A percentile compares a stretch with the other conserved stretches of the same genome.
Evolutionary conservation across 2,797 vertebrate genomes (phyloP).

Genomic region (Falco concolor): DNA sequence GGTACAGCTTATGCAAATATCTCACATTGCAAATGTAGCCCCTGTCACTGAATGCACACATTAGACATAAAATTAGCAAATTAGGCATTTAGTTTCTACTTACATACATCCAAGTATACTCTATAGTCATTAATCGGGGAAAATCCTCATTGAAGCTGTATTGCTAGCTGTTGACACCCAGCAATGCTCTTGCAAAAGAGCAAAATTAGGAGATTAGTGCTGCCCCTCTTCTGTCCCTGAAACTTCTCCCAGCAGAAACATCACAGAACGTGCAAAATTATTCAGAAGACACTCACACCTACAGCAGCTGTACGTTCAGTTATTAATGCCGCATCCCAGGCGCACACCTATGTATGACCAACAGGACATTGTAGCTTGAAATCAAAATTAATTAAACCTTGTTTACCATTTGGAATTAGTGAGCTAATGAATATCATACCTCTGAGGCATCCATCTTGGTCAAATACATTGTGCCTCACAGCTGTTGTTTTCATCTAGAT

Average conservation of each 20-base stretch:
- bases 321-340: not conserved
- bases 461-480: conserved; percentile 54
- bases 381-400: conserved; percentile 69
- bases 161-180: not conserved
- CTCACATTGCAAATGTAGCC: not conserved
- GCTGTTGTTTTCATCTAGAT: conserved; percentile 55
- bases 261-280: fast-evolving
- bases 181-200: not conserved
- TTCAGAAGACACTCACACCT: not conserved
- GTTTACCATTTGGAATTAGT: conserved; percentile 62
- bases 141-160: not conserved
- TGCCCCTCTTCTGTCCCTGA: not conserved
- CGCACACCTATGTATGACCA: not conserved
- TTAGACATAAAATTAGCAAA: not conserved
- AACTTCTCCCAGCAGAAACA: not conserved
- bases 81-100: not conserved
- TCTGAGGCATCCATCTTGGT: conserved; percentile 66
- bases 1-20: not conserved
- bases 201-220: not conserved
- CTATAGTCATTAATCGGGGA: not conserved
- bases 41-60: not conserved
- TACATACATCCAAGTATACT: not conserved
- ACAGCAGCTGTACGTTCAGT: fast-evolving
- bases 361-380: conserved; percentile 12
- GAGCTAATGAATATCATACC: conserved; percentile 61